Evolutionary conservation across 1,140 invertebrate genomes (phyloP).

Genomic region (Ganaspis sp.): DNA sequence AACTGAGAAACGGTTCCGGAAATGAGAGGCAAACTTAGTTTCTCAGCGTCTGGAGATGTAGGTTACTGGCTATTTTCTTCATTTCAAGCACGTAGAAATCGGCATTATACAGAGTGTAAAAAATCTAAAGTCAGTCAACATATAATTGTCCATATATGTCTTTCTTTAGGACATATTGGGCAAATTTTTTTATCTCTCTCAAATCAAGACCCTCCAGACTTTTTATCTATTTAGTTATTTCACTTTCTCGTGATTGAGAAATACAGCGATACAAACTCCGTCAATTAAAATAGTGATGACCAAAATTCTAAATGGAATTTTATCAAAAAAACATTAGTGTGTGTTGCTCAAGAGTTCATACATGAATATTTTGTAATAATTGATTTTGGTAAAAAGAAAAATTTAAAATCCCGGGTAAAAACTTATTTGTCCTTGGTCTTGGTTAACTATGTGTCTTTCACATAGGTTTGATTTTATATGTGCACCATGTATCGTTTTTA

Average conservation of each 20-base stretch:
- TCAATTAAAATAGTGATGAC: no score
- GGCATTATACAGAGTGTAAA: slow-evolving; percentile 47
- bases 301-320: no score
- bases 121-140: slow-evolving; percentile 39
- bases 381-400: neutral
- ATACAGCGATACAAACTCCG: neutral
- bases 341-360: no score
- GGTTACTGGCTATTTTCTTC: slow-evolving; percentile 53
- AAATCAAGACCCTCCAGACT: neutral
- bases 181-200: slow-evolving; percentile 32
- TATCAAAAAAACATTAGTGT: no score
- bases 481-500: neutral
- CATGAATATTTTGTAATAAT: neutral
- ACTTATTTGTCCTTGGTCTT: neutral
- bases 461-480: neutral
- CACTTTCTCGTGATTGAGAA: neutral
- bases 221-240: neutral
- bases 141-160: slow-evolving; percentile 36
- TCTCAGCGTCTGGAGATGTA: slow-evolving; percentile 57
- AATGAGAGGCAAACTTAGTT: slow-evolving; percentile 71
- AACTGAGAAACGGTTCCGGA: slow-evolving; percentile 70
- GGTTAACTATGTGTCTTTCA: neutral
- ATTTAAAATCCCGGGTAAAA: neutral
- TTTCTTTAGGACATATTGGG: slow-evolving; percentile 29
- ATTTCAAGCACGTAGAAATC: slow-evolving; percentile 49